These are phyloP conservation scores for Intellagama lesueurii DNA, from an alignment of 2,797 vertebrate species.

Conservation along the genomic window DNA sequence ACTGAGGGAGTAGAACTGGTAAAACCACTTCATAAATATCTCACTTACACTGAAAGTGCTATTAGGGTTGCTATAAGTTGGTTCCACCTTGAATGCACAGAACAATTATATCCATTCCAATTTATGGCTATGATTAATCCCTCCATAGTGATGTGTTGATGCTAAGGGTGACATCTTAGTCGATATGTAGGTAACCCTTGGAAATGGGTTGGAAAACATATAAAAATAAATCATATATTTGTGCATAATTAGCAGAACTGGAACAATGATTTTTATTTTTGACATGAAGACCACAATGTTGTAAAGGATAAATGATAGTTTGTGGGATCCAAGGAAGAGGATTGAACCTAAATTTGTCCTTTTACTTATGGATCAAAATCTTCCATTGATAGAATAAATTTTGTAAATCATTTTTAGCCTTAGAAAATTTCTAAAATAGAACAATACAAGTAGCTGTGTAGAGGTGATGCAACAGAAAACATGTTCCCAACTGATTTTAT, in stretches of 20 bases:
- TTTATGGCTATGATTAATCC: constrained; percentile 37
- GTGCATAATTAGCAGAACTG: background rate
- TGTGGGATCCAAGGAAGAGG: background rate
- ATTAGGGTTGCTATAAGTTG: no score
- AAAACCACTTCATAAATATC: no score
- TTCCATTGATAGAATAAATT: background rate
- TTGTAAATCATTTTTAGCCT: background rate
- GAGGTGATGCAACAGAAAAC: no score
- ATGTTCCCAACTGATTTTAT: background rate
- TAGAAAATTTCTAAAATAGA: background rate
- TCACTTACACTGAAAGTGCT: no score
- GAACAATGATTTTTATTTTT: background rate
- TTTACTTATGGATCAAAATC: background rate
- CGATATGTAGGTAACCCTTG: background rate
- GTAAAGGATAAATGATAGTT: background rate
- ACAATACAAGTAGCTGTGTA: background rate
- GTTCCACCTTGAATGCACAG: no score
- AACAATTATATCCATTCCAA: constrained; percentile 2
- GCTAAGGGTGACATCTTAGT: background rate
- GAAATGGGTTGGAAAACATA: background rate
- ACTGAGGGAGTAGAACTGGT: no score
- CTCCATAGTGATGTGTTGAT: background rate
- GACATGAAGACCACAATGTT: background rate
- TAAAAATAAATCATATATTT: no score
- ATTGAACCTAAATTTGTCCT: background rate